Evolutionary conservation across 1,140 invertebrate genomes (phyloP).

Genomic region (Drosophila rufa): DNA sequence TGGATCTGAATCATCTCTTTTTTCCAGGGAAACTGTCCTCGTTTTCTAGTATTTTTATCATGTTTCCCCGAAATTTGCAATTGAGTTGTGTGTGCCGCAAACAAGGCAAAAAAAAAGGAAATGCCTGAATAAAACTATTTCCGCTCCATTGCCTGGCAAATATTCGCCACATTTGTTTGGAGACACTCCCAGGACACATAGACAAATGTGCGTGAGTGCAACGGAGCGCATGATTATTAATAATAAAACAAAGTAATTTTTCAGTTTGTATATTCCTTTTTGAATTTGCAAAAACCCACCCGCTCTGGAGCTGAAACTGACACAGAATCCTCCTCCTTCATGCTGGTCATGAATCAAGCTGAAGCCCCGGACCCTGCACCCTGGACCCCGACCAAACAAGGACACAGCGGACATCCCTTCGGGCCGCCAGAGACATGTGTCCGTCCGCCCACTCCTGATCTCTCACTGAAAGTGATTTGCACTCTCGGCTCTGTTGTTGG

Average conservation of each 20-base stretch:
- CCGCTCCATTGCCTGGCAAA: conserved; percentile 50
- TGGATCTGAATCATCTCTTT: not conserved
- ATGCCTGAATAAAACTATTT: conserved; percentile 46
- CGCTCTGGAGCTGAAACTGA: conserved; percentile 4
- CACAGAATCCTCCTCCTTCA: conserved; percentile 13
- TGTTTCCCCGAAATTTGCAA: conserved; percentile 36
- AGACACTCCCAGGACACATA: conserved; percentile 13
- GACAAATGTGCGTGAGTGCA: conserved; percentile 44
- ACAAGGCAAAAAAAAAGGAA: conserved; percentile 14
- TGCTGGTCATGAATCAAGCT: conserved; percentile 38
- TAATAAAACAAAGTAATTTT: conserved; percentile 36
- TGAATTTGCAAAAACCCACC: conserved; percentile 20
- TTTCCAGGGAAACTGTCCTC: not conserved
- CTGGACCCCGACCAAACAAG: conserved; percentile 16
- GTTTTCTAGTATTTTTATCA: conserved; percentile 9
- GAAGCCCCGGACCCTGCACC: not conserved
- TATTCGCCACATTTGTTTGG: conserved; percentile 37
- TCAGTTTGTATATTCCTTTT: conserved; percentile 3
- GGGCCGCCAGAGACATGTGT: conserved; percentile 10
- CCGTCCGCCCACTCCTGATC: conserved; percentile 7
- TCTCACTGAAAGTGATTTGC: conserved; percentile 34
- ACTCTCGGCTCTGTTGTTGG: conserved; percentile 11
- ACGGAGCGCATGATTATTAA: conserved; percentile 62
- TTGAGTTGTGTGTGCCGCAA: conserved; percentile 24
- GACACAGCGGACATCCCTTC: not conserved